Evolutionary conservation across 2,113 vertebrate genomes (phyloP).

Genomic region (Bubo scandiacus): DNA sequence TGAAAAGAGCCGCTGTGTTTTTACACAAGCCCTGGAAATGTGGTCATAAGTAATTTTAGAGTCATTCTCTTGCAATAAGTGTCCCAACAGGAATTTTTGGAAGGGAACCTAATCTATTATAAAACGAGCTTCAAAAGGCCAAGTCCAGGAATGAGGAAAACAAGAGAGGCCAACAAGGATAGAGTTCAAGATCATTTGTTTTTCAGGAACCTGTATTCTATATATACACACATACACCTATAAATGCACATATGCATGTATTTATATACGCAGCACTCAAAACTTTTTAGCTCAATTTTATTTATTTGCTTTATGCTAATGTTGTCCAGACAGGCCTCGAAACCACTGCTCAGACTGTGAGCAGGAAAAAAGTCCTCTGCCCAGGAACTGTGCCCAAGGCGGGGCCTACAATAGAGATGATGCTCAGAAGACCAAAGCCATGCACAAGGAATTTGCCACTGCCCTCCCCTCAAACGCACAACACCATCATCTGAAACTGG

Average conservation of each 20-base stretch:
- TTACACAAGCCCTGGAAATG: not conserved
- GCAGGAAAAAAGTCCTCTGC: not conserved
- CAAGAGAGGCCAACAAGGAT: not conserved
- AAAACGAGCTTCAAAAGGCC: not conserved
- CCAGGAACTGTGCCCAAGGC: not conserved
- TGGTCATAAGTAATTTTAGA: not conserved
- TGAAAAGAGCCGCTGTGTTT: not conserved
- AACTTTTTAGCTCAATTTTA: not conserved
- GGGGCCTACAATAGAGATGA: not conserved
- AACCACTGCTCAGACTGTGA: not conserved
- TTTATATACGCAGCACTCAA: not conserved
- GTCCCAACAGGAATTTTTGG: not conserved
- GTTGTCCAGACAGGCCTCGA: not conserved
- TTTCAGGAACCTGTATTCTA: not conserved
- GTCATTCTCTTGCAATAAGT: not conserved
- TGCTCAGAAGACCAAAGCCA: not conserved
- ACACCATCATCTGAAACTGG: not conserved
- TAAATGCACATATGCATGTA: not conserved
- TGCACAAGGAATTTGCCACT: not conserved
- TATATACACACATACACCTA: not conserved
- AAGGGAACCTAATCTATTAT: not conserved
- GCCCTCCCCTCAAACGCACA: rapidly evolving
- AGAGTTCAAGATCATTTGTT: not conserved
- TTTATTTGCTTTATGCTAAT: not conserved
- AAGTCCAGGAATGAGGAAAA: not conserved